Evolutionary conservation across 1,140 invertebrate species (phyloP).

Genomic region (Drosophila pectinifera): DNA sequence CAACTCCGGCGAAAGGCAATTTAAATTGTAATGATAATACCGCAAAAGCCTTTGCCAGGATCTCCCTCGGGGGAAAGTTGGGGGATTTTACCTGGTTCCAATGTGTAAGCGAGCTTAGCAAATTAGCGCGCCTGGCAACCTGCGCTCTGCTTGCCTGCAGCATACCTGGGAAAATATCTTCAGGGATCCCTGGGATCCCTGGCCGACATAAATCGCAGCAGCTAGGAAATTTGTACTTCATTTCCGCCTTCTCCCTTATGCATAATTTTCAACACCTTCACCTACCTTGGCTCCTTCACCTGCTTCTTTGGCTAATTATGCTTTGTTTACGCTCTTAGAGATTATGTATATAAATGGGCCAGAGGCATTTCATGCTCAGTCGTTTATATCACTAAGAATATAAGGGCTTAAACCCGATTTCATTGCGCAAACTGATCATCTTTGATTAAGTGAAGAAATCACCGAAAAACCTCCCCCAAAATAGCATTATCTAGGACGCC

Average conservation of each 20-base stretch:
- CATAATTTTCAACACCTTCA: slow-evolving; percentile 67
- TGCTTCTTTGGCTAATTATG: slow-evolving; percentile 64
- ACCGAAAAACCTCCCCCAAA: slow-evolving; percentile 22
- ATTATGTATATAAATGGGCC: slow-evolving; percentile 29
- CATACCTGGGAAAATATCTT: slow-evolving; percentile 38
- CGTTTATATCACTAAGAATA: neutral
- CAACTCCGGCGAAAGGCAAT: slow-evolving; percentile 68
- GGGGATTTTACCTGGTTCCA: slow-evolving; percentile 14
- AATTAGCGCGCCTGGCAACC: slow-evolving; percentile 75
- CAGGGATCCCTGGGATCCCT: slow-evolving; percentile 19
- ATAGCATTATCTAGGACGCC: slow-evolving; percentile 36
- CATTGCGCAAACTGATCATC: slow-evolving; percentile 2
- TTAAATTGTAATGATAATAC: slow-evolving; percentile 82
- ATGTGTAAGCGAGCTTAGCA: slow-evolving; percentile 76
- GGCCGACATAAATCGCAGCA: slow-evolving; percentile 51
- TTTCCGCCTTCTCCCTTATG: slow-evolving; percentile 61
- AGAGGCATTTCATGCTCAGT: slow-evolving; percentile 1
- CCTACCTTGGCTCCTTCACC: slow-evolving; percentile 19
- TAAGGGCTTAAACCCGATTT: neutral
- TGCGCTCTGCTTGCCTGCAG: slow-evolving; percentile 17
- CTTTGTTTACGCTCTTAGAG: slow-evolving; percentile 66
- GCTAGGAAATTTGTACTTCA: slow-evolving; percentile 75
- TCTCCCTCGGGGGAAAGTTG: slow-evolving; percentile 11
- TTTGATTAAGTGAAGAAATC: slow-evolving; percentile 11
- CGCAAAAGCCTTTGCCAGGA: slow-evolving; percentile 61